Evolutionary conservation across 2,113 vertebrate species (phyloP).

Genomic region (Spilogale gracilis): DNA sequence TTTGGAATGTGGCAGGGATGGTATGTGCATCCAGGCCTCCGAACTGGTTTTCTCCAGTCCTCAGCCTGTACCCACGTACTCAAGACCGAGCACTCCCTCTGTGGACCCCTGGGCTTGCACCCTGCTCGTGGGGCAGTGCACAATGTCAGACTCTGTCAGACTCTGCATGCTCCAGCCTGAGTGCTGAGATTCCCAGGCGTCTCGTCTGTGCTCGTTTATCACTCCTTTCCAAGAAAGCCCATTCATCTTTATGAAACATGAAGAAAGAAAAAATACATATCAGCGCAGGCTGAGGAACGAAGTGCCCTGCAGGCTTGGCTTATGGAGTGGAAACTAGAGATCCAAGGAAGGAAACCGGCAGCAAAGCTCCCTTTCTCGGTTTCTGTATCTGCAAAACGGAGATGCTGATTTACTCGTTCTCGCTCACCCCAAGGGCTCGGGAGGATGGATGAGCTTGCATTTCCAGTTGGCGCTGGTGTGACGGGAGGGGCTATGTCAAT

Average conservation of each 20-base stretch:
- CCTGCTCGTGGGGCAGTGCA: neutral
- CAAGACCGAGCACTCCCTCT: neutral
- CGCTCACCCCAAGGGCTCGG: neutral
- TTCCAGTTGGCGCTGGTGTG: neutral
- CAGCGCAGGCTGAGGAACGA: neutral
- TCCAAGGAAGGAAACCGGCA: neutral
- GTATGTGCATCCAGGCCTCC: neutral
- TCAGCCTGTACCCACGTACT: neutral
- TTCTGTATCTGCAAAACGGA: conserved; percentile 29
- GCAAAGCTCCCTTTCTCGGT: neutral
- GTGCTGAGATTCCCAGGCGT: neutral
- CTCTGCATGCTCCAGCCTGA: neutral
- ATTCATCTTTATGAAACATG: neutral
- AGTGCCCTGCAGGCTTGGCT: neutral
- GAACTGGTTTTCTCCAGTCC: neutral
- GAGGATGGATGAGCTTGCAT: neutral
- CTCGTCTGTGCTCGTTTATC: neutral
- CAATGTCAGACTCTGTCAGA: neutral
- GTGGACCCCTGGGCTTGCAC: neutral
- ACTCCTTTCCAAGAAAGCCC: neutral
- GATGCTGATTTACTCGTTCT: neutral
- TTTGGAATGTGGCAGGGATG: neutral
- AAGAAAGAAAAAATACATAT: neutral
- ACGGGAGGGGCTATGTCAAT: conserved; percentile 12
- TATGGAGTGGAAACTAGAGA: neutral